phyloP scores from a whole-genome alignment of 2,888 invertebrate species.

The Tryphoninae sp. region DNA sequence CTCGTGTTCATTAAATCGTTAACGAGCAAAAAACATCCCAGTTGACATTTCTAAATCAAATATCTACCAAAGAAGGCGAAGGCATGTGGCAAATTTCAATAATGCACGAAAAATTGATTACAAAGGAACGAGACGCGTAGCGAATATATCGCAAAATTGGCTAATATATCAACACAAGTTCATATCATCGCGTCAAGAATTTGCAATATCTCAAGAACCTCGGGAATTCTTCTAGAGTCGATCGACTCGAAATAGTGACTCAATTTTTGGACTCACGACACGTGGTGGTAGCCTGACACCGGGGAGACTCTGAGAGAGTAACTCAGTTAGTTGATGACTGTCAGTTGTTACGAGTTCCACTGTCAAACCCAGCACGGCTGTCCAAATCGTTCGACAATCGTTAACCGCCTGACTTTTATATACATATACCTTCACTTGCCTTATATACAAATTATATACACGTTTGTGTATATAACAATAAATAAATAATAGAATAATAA shows the following conservation, averaged over 20 bases:
- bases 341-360: constrained; percentile 46
- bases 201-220: neutral
- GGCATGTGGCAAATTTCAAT: neutral
- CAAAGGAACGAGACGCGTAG: neutral
- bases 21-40: neutral
- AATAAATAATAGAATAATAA: no score
- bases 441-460: constrained; percentile 2
- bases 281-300: neutral
- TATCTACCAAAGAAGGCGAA: neutral
- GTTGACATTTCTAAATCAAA: neutral
- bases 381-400: constrained; percentile 43
- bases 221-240: neutral
- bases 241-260: constrained; percentile 7
- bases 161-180: neutral
- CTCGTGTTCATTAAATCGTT: no score
- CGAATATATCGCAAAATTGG: neutral
- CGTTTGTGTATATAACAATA: neutral
- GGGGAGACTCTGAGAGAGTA: constrained; percentile 33
- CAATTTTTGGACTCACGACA: neutral
- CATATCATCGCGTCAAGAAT: neutral
- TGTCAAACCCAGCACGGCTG: constrained; percentile 38
- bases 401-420: constrained; percentile 4
- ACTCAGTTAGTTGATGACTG: constrained; percentile 54
- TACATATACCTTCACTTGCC: constrained; percentile 10
- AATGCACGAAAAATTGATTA: neutral